phyloP scores from a whole-genome alignment of 2,113 vertebrate species.

The Neoarius graeffei region DNA sequence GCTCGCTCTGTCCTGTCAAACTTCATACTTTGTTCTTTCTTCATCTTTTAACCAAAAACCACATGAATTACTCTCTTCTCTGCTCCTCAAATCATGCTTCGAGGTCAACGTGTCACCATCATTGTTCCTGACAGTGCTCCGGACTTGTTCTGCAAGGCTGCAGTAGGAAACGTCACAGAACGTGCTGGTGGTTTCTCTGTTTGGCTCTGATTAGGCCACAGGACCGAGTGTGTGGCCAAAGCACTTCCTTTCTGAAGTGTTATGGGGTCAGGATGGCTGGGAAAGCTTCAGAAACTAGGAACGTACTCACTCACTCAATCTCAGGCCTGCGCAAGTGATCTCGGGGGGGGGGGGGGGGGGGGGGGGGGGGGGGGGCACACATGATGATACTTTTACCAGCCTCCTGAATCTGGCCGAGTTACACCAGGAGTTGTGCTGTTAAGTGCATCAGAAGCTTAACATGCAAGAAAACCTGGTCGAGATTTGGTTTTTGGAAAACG shows the following conservation, averaged over 20 bases:
- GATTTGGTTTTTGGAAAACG: neutral
- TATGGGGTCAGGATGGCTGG: conserved; percentile 12
- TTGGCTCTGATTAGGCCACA: conserved; percentile 36
- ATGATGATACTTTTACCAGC: conserved; percentile 8
- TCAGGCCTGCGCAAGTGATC: neutral
- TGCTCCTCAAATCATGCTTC: neutral
- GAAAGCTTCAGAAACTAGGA: conserved; percentile 16
- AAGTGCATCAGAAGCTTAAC: conserved; percentile 5
- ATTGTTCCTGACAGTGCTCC: conserved; percentile 1
- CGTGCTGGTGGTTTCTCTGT: conserved; percentile 33
- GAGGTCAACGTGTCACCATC: conserved; percentile 25
- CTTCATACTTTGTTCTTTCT: neutral
- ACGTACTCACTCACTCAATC: neutral
- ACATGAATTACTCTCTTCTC: neutral
- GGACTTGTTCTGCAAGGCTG: neutral
- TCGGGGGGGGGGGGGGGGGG: no score
- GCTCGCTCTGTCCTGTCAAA: conserved; percentile 16
- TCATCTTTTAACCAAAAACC: conserved; percentile 13
- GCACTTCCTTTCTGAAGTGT: conserved; percentile 31
- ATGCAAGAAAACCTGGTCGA: neutral
- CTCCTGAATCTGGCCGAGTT: neutral
- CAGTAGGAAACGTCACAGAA: neutral
- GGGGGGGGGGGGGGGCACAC: no score
- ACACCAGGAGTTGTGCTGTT: neutral
- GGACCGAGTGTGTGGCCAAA: neutral